Evolutionary conservation across 2,113 vertebrate genomes (phyloP).

Genomic region (Columbina picui): DNA sequence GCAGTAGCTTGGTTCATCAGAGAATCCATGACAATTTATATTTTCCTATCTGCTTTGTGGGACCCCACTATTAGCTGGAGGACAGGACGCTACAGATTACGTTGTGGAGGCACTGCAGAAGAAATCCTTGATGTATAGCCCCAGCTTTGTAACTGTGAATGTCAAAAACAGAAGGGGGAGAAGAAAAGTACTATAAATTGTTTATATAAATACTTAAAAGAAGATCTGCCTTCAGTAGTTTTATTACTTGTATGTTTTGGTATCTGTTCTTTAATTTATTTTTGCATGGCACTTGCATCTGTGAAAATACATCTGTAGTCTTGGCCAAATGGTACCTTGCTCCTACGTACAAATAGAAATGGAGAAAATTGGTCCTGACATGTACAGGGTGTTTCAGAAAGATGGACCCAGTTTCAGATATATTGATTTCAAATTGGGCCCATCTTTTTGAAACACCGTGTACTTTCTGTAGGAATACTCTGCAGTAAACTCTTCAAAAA

Average conservation of each 20-base stretch:
- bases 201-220: slow-evolving; percentile 82
- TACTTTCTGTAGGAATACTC: slow-evolving; percentile 65
- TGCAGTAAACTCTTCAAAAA: slow-evolving; percentile 68
- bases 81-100: slow-evolving; percentile 93
- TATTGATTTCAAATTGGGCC: too few relatives aligned
- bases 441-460: too few relatives aligned
- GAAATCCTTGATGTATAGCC: slow-evolving; percentile 94
- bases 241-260: slow-evolving; percentile 81
- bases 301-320: slow-evolving; percentile 76
- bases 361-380: slow-evolving; percentile 70
- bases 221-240: slow-evolving; percentile 83
- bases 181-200: slow-evolving; percentile 81
- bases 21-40: slow-evolving; percentile 98
- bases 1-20: slow-evolving; percentile 99
- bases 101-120: slow-evolving; percentile 96
- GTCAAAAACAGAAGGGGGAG: slow-evolving; percentile 23
- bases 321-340: slow-evolving; percentile 78
- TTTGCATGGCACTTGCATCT: slow-evolving; percentile 85
- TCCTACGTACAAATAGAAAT: slow-evolving; percentile 64
- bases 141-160: slow-evolving; percentile 72
- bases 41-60: slow-evolving; percentile 98
- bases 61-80: slow-evolving; percentile 99
- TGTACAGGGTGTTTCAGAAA: neutral
- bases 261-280: slow-evolving; percentile 86
- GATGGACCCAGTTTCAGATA: too few relatives aligned